Conservation (phyloP, 2,797 vertebrate species). For the Eulemur mongoz region DNA sequence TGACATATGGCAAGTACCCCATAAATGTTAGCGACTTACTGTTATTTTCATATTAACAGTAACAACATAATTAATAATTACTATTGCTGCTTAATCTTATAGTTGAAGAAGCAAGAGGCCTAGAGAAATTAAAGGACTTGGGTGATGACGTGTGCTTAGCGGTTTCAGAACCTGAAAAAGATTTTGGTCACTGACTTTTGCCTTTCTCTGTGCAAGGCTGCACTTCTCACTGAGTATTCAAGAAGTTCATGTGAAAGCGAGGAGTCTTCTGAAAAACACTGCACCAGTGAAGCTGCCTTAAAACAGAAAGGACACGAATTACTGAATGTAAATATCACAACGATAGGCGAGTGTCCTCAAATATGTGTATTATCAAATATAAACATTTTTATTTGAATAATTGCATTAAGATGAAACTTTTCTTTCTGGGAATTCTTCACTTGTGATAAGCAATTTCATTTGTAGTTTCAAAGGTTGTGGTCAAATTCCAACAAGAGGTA, state of each 20-base stretch:
- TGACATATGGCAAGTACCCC: background rate
- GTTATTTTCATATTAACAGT: slow-evolving; percentile 45
- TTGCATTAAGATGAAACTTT: background rate
- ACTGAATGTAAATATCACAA: slow-evolving; percentile 14
- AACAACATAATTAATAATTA: slow-evolving; percentile 44
- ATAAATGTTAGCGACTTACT: slow-evolving; percentile 11
- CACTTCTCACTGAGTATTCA: background rate
- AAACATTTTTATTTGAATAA: slow-evolving; percentile 32
- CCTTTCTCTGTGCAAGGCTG: background rate
- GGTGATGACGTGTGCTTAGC: background rate
- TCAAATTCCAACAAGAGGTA: slow-evolving; percentile 7
- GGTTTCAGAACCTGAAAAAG: background rate
- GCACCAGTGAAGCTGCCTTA: background rate
- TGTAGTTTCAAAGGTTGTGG: background rate
- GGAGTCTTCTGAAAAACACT: background rate
- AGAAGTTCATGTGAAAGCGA: background rate
- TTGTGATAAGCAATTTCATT: background rate
- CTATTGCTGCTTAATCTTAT: background rate
- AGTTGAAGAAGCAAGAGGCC: background rate
- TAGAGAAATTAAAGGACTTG: background rate
- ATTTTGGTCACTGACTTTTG: background rate
- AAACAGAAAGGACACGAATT: background rate
- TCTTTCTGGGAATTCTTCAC: background rate
- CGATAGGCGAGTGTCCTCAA: background rate
- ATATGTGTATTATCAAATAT: background rate